Conservation (phyloP, 92 coral and sea anemone genomes). For the Umimayanthus chanpuru region DNA sequence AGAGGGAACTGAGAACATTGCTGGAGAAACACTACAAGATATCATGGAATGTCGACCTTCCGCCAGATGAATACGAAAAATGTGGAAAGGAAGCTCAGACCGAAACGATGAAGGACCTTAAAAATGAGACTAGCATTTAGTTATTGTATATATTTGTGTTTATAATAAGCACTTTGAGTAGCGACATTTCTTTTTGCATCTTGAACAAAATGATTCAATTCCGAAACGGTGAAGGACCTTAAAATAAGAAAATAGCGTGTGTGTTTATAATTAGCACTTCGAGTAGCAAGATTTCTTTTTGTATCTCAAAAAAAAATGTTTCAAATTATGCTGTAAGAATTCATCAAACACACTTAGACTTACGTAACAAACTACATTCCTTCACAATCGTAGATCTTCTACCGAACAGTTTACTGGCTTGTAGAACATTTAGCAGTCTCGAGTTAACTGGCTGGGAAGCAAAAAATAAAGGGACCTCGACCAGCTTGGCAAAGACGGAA, state of each 20-base stretch:
- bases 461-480: no score
- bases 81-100: not conserved
- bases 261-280: not conserved
- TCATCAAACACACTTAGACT: no score
- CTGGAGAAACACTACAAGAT: constrained; percentile 53
- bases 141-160: not conserved
- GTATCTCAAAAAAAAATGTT: not conserved
- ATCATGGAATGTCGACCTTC: constrained; percentile 9
- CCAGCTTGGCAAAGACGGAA: no score
- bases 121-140: not conserved
- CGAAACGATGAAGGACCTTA: not conserved
- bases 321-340: no score
- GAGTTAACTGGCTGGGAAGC: no score
- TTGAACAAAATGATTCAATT: no score
- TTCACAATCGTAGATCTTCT: no score
- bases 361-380: no score
- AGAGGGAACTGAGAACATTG: constrained; percentile 43
- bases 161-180: not conserved
- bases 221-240: not conserved
- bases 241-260: not conserved
- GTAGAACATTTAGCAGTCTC: no score
- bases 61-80: constrained; percentile 7
- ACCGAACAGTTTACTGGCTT: no score
- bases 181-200: not conserved
- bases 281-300: not conserved